Evolutionary conservation across 2,113 vertebrate species (phyloP), one percentile per base, ranked within the genome.

Genomic region (Nannospalax galili): DNA sequence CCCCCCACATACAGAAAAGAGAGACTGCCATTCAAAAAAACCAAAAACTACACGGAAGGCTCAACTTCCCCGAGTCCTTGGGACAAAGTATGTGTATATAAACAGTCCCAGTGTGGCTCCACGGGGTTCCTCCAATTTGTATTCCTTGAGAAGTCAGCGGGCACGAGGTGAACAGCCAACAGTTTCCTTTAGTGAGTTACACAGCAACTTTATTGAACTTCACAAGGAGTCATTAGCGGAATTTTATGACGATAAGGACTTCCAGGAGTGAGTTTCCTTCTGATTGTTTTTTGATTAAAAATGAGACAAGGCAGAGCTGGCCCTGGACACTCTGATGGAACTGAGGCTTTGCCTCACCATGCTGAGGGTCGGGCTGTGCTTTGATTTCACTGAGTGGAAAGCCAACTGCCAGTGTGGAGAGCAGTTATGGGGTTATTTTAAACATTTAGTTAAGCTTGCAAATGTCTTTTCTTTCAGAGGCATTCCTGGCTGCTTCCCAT

Each of bases 381-480:
- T 97, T 93, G 95, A 97, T 45, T 95, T 97, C 78, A 32, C 64
- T 3, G 69, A 88, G 58, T 77, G 70, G 96, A 96, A 98, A 98
- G 96, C 88, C 96, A 98, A 96, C 97, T 97, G 98, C 98, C 98
- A 98, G 92, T 89, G 97, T 42, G 93, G 95, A 98, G 98, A 98
- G 97, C 96, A 98, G 92, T 97, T 90, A 94, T 92, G 91, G 98
- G 96, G 97, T 97, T 89, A 98, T 97, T 98, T 98, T 97, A 98
- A 99, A 99, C 98, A 98, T 98, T 98, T 98, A 97, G 97, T 98
- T 98, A 97, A 98, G 97, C 94, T 97, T 93, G 85, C 69, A 95
- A 94, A 94, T 88, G 96, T 96, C 95, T 97, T 64, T 62, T 96
- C 96, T 95, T 93, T 97, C 93, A 94, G 95, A 97, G 96, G 97